Evolutionary conservation across 2,113 vertebrate genomes (phyloP).

Genomic region (Isichthys henryi): DNA sequence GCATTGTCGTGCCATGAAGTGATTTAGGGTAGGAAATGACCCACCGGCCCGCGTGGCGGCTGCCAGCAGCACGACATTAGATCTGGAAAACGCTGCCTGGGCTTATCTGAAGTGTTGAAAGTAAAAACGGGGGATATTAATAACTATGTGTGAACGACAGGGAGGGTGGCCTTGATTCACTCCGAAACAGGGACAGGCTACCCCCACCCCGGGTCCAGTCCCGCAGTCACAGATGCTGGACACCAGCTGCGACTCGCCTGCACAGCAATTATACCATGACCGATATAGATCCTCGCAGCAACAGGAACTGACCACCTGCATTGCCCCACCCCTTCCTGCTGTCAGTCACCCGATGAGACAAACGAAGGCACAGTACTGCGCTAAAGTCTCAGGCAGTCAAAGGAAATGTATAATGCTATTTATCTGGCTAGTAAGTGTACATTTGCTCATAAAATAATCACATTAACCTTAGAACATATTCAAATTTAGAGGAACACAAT

Average conservation of each 20-base stretch:
- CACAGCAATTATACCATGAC: background rate
- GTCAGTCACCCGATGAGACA: background rate
- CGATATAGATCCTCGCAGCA: background rate
- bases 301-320: background rate
- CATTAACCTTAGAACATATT: background rate
- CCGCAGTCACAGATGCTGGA: background rate
- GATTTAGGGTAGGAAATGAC: constrained; percentile 34
- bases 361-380: background rate
- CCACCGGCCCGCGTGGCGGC: background rate
- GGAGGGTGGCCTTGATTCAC: background rate
- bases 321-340: background rate
- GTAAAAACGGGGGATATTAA: constrained; percentile 31
- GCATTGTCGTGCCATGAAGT: constrained; percentile 29
- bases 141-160: constrained; percentile 1
- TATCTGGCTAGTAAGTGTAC: background rate
- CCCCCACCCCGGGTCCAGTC: background rate
- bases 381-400: background rate
- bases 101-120: constrained; percentile 26
- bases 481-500: background rate
- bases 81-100: constrained; percentile 18
- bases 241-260: background rate
- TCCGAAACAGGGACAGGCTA: background rate
- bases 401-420: background rate
- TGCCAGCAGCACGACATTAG: constrained; percentile 24
- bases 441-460: background rate